phyloP scores from a whole-genome alignment of 2,113 vertebrate species.

The Pterocles orientalis region DNA sequence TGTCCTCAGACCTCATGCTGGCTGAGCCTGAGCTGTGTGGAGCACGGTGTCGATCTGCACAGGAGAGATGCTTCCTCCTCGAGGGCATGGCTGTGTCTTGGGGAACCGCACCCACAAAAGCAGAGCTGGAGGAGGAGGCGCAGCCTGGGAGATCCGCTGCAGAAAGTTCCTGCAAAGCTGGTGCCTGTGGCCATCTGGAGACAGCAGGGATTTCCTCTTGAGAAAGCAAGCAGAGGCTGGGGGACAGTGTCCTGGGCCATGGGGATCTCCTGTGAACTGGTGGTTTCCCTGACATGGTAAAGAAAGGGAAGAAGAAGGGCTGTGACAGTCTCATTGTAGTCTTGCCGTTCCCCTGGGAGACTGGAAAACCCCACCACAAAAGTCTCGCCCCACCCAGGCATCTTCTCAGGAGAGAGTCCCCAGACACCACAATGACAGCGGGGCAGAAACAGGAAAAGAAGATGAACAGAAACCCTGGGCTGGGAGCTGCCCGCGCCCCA shows the following conservation, averaged over 20 bases:
- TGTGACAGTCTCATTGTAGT: background rate
- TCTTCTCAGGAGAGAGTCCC: background rate
- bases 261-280: background rate
- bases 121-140: background rate
- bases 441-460: background rate
- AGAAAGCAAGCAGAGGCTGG: background rate
- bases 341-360: background rate
- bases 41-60: accelerated
- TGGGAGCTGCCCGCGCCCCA: background rate
- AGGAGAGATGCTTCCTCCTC: background rate
- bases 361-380: background rate
- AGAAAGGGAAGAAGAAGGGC: background rate
- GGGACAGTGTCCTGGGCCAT: background rate
- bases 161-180: background rate
- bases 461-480: background rate
- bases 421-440: background rate
- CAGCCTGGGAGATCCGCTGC: background rate
- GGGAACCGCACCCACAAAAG: background rate
- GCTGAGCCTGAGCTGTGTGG: background rate
- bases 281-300: background rate
- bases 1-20: background rate
- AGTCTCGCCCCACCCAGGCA: background rate
- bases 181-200: background rate
- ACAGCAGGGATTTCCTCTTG: background rate
- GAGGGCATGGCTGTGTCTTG: background rate